Percentiles rank a stretch among this genome's conserved stretches.
Evolutionary conservation across 2,888 invertebrate species (phyloP).

Genomic region (Lithophane semibrunnea): DNA sequence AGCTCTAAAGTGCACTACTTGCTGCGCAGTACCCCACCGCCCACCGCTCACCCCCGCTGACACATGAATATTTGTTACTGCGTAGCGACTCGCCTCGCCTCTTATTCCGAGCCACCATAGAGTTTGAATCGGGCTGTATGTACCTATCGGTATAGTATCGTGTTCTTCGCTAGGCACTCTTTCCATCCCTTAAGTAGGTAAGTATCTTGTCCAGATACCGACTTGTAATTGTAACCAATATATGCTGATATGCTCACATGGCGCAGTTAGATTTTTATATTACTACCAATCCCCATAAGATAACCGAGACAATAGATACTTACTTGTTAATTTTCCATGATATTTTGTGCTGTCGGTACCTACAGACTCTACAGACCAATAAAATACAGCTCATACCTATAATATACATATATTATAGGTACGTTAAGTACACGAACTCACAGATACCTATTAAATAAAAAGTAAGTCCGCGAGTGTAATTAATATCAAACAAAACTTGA

Average conservation of each 20-base stretch:
- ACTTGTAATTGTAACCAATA: not conserved
- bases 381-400: not conserved
- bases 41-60: too few species aligned
- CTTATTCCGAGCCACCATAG: too few species aligned
- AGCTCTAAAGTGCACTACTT: too few species aligned
- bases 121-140: too few species aligned
- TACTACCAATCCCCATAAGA: not conserved
- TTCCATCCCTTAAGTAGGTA: too few species aligned
- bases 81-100: too few species aligned
- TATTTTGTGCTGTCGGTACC: not conserved
- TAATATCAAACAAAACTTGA: slow-evolving; percentile 1
- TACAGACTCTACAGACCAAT: not conserved
- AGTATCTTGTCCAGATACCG: not conserved
- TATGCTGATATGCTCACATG: not conserved
- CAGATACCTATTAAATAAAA: slow-evolving; percentile 4
- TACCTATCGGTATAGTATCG: not conserved
- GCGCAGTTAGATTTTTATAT: not conserved
- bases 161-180: not conserved
- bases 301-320: not conserved
- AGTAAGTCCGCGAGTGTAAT: not conserved
- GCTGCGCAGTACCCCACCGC: too few species aligned
- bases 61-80: too few species aligned
- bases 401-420: too few species aligned
- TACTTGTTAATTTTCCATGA: not conserved
- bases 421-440: too few species aligned